These are phyloP conservation scores for Brachionus koreanus DNA, from an alignment of 1,140 invertebrate genomes.

Conservation along the genomic window DNA sequence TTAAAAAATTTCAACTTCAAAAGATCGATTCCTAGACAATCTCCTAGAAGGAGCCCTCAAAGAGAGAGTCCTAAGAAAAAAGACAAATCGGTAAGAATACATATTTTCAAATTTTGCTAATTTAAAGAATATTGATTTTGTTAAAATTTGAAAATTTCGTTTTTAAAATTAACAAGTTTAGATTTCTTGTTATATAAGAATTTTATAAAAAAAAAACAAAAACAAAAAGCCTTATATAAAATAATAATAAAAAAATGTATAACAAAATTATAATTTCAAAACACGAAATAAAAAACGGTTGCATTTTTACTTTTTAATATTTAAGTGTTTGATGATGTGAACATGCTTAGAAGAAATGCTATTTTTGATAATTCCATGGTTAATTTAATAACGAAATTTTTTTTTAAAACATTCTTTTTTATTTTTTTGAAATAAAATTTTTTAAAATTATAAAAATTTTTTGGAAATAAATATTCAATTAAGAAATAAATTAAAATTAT, in stretches of 20 bases:
- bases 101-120: background rate
- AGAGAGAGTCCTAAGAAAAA: slow-evolving; percentile 25
- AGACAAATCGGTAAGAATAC: background rate
- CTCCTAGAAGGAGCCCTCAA: background rate
- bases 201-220: background rate
- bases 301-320: background rate
- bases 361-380: background rate
- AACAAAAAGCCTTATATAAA: background rate
- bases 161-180: background rate
- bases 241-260: too few species aligned
- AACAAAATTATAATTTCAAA: background rate
- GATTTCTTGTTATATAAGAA: background rate
- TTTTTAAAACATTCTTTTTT: background rate
- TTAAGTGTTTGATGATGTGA: background rate
- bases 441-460: too few species aligned
- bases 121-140: background rate
- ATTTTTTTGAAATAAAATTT: background rate
- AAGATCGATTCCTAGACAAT: background rate
- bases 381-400: background rate
- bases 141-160: too few species aligned
- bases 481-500: too few species aligned
- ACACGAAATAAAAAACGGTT: background rate
- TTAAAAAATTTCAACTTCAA: background rate
- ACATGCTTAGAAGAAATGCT: background rate
- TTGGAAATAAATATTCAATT: too few species aligned